Percentiles rank a stretch among this genome's conserved stretches.
Evolutionary conservation across 2,797 vertebrate genomes (phyloP).

Genomic region (Acanthurus lineatus): DNA sequence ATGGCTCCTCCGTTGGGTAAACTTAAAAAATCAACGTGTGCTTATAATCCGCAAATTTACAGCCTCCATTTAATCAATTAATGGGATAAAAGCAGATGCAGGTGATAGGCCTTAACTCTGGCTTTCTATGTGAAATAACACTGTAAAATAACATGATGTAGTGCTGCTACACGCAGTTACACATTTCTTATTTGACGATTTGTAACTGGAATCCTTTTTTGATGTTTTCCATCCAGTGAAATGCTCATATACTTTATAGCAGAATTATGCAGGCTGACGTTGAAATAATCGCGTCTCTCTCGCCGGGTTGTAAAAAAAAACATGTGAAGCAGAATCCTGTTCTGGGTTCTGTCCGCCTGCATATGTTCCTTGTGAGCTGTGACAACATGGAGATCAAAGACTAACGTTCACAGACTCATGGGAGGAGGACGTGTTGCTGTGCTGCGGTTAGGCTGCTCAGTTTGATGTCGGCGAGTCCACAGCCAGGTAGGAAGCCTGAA

Average conservation of each 20-base stretch:
- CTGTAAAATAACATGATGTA: conserved; percentile 33
- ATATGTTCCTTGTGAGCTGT: conserved; percentile 25
- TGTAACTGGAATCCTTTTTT: conserved; percentile 32
- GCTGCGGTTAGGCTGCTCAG: conserved; percentile 46
- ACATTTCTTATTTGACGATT: conserved; percentile 17
- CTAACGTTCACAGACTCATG: conserved; percentile 15
- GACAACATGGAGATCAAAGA: conserved; percentile 69
- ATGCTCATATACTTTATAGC: conserved; percentile 37
- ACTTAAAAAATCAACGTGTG: conserved; percentile 36
- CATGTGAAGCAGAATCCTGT: conserved; percentile 48
- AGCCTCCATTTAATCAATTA: conserved; percentile 23
- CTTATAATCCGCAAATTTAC: conserved; percentile 46
- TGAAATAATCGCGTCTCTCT: conserved; percentile 44
- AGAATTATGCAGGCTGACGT: conserved; percentile 33
- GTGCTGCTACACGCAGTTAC: conserved; percentile 2
- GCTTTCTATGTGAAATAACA: neutral
- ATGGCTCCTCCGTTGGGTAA: conserved; percentile 21
- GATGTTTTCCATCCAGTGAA: conserved; percentile 8
- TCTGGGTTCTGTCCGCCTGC: conserved; percentile 61
- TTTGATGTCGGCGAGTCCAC: conserved; percentile 55
- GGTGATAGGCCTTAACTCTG: neutral
- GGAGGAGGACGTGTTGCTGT: conserved; percentile 42
- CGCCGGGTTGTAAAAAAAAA: conserved; percentile 52
- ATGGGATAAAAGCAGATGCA: conserved; percentile 20
- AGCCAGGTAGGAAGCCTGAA: conserved; percentile 49